phyloP scores from a whole-genome alignment of 2,797 vertebrate species.

The Borostomias antarcticus region DNA sequence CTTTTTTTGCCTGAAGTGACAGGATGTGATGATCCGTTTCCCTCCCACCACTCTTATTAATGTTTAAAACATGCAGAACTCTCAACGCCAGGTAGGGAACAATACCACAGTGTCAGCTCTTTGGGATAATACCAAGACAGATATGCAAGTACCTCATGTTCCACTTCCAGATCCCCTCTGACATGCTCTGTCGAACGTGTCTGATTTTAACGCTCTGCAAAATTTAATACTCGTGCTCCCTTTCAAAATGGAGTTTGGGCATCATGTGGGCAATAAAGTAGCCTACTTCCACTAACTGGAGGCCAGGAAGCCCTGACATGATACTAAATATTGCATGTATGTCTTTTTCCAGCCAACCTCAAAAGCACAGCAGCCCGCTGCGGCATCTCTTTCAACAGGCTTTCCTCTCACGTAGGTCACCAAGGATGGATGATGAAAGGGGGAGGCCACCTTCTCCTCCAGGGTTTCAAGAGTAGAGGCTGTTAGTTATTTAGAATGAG shows the following conservation, averaged over 20 bases:
- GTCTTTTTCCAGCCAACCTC: neutral
- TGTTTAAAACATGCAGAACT: conserved; percentile 61
- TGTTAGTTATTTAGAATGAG: no score
- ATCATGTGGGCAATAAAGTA: neutral
- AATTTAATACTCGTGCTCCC: neutral
- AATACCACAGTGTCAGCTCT: conserved; percentile 49
- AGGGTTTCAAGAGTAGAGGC: no score
- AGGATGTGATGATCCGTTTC: conserved; percentile 41
- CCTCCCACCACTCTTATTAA: conserved; percentile 49
- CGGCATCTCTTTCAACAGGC: no score
- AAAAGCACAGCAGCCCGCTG: neutral
- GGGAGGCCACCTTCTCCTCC: no score
- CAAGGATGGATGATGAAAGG: neutral
- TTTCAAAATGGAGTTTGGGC: neutral
- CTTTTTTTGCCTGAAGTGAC: conserved; percentile 45
- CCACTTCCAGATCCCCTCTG: conserved; percentile 15
- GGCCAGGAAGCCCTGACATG: neutral
- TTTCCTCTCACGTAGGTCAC: no score
- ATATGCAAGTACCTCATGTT: conserved; percentile 33
- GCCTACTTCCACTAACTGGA: neutral
- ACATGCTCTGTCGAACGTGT: neutral
- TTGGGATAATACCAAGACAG: conserved; percentile 45
- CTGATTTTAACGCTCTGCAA: conserved; percentile 2
- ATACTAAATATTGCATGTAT: neutral
- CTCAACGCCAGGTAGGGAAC: conserved; percentile 39